phyloP scores from a whole-genome alignment of 1,140 invertebrate genomes.

The Drosophila pachea region DNA sequence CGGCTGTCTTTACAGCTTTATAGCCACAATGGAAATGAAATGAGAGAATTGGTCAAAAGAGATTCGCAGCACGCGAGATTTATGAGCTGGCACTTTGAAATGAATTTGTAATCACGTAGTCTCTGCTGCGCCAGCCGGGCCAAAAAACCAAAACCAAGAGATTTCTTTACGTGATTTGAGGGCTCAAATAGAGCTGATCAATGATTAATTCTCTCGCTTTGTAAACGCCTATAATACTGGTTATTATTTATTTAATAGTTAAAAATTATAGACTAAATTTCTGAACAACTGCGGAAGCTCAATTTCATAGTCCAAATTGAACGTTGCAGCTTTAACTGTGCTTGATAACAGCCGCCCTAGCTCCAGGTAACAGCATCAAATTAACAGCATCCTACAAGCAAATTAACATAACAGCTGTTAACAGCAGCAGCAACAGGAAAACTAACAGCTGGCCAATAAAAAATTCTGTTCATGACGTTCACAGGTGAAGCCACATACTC shows the following conservation, averaged over 20 bases:
- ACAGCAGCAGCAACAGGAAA: neutral
- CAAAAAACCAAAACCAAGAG: constrained; percentile 22
- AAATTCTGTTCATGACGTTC: too few species aligned
- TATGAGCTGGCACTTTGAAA: constrained; percentile 66
- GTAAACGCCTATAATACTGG: too few species aligned
- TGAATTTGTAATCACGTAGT: constrained; percentile 25
- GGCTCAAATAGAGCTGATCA: constrained; percentile 4
- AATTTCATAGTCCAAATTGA: too few species aligned
- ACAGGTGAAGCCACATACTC: too few species aligned
- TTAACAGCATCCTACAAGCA: too few species aligned
- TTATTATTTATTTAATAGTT: too few species aligned
- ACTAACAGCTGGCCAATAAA: too few species aligned
- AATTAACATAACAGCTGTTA: neutral
- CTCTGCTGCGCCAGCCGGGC: neutral
- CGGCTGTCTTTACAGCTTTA: constrained; percentile 55
- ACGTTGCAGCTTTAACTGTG: too few species aligned
- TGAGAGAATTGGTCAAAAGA: constrained; percentile 40
- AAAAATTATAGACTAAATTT: too few species aligned
- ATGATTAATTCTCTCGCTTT: neutral
- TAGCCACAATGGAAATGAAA: constrained; percentile 50
- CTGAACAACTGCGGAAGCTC: too few species aligned
- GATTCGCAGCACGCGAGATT: constrained; percentile 71
- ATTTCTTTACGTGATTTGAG: constrained; percentile 28
- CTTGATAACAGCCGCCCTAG: too few species aligned
- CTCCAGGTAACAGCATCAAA: too few species aligned